Evolutionary conservation across 2,797 vertebrate genomes (phyloP), one percentile per base, ranked within the genome.

Genomic region (Gambusia yucatana): DNA sequence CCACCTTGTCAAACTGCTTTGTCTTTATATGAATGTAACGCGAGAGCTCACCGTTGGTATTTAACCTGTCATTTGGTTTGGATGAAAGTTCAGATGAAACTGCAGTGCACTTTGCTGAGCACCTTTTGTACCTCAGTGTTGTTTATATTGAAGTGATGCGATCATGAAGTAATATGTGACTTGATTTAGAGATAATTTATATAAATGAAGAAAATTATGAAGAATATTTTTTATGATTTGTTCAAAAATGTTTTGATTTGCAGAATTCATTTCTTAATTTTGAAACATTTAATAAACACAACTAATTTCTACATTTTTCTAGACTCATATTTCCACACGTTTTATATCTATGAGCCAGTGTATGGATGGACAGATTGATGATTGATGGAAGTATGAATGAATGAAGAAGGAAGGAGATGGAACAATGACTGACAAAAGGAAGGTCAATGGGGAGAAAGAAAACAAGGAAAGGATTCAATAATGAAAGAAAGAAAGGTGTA

Each of bases 61-160:
- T 30, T 36, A 59, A 81, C 72, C 77, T 70, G 25, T 67, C 55
- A 83, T 85, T 79, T 79, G 78, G 85, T 81, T 84, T 71, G 50
- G 86, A 48, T 39, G 44, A 33, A 13, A 44, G 28, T 44, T 44
- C 43, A 13, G 11, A 44, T 44, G 10, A 3, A 25, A 50, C 30
- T 33, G 30, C 30, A 33, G 30, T 33, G 30, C 30, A 89, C 88
- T 91, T 70, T 86, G 82, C 77, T 74, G 76, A 91, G 95, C 95
- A 96, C 96, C 96, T 95, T 90, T 94, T 89, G 88, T 91, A 93
- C 80, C 76, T 89, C 95, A 96, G 96, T 96, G 95, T 96, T 96
- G 89, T 82, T 87, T 80, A 86, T 84, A 86, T 84, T 11, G 13
- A 91, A 90, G 80, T 78, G 50, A 90, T 85, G 81, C 71, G 84